phyloP scores from a whole-genome alignment of 2,113 vertebrate genomes.

The Edolisoma coerulescens region DNA sequence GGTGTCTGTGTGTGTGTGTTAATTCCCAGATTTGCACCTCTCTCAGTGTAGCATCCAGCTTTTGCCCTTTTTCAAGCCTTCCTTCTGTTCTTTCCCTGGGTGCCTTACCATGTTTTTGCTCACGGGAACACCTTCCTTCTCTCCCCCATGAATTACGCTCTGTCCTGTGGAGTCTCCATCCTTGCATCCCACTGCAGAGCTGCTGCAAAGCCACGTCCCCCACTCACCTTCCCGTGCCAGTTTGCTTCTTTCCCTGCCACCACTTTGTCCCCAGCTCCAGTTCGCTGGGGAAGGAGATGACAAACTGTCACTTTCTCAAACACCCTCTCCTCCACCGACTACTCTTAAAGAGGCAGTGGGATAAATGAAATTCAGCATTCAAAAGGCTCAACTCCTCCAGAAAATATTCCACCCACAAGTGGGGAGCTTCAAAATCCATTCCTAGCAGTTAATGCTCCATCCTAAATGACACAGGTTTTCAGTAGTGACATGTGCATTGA shows the following conservation, averaged over 20 bases:
- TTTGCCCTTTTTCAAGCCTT: neutral
- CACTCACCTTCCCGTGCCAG: neutral
- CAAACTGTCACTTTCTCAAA: constrained; percentile 61
- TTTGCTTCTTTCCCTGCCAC: constrained; percentile 10
- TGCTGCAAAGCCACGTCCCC: neutral
- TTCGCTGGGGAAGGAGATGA: constrained; percentile 26
- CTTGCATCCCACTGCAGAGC: neutral
- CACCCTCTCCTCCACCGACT: constrained; percentile 37
- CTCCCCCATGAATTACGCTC: neutral
- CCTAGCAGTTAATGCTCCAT: constrained; percentile 61
- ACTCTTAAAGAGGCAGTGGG: constrained; percentile 60
- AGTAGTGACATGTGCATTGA: constrained; percentile 33
- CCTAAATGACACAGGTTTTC: constrained; percentile 62
- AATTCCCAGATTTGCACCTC: neutral
- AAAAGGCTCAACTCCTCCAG: constrained; percentile 55
- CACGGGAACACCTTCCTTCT: neutral
- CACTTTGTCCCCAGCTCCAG: neutral
- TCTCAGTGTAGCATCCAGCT: neutral
- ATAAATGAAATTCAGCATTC: constrained; percentile 58
- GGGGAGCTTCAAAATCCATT: constrained; percentile 43
- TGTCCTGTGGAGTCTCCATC: neutral
- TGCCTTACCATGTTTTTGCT: neutral
- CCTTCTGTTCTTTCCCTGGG: neutral
- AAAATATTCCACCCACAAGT: constrained; percentile 50
- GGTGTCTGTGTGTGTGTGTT: neutral